These are phyloP conservation scores for Thereva unica DNA, from an alignment of 2,888 invertebrate genomes.

Conservation along the genomic window DNA sequence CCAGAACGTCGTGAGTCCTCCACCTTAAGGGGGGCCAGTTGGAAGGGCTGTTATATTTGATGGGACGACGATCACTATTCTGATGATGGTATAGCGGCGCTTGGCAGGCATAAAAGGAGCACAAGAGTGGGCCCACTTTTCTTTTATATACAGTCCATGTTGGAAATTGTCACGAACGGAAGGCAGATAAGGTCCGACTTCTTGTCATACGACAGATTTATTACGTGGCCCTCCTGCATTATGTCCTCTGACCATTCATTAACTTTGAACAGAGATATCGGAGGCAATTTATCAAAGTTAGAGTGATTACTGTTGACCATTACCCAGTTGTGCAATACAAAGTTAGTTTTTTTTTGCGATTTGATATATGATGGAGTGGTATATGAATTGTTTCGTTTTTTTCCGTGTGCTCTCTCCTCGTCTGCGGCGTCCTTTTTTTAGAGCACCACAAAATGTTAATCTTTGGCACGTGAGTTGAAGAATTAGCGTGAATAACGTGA, in stretches of 20 bases:
- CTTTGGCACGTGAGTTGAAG: slow-evolving; percentile 27
- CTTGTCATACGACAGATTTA: slow-evolving; percentile 55
- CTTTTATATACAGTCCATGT: slow-evolving; percentile 39
- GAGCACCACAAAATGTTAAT: slow-evolving; percentile 21
- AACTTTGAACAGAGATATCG: slow-evolving; percentile 40
- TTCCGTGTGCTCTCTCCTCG: too few relatives aligned
- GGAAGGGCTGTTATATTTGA: slow-evolving; percentile 5
- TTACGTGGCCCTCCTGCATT: slow-evolving; percentile 38
- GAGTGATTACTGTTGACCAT: slow-evolving; percentile 42
- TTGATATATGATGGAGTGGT: slow-evolving; percentile 40
- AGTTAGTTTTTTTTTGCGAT: slow-evolving; percentile 24
- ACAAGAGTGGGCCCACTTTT: slow-evolving; percentile 12
- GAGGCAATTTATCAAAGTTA: slow-evolving; percentile 43
- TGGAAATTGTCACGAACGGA: slow-evolving; percentile 60
- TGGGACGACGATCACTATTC: too few relatives aligned
- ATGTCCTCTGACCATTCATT: slow-evolving; percentile 40
- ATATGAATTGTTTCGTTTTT: slow-evolving; percentile 24
- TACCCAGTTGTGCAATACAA: slow-evolving; percentile 41
- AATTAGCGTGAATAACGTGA: slow-evolving; percentile 29
- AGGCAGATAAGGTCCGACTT: slow-evolving; percentile 58
- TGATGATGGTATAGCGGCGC: too few relatives aligned
- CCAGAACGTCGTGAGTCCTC: slow-evolving; percentile 35
- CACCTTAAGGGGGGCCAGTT: slow-evolving; percentile 22
- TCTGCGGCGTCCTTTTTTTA: too few relatives aligned
- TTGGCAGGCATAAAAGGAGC: slow-evolving; percentile 7